Conservation (phyloP, 2,888 invertebrate genomes). For the Epistrophella euchroma region DNA sequence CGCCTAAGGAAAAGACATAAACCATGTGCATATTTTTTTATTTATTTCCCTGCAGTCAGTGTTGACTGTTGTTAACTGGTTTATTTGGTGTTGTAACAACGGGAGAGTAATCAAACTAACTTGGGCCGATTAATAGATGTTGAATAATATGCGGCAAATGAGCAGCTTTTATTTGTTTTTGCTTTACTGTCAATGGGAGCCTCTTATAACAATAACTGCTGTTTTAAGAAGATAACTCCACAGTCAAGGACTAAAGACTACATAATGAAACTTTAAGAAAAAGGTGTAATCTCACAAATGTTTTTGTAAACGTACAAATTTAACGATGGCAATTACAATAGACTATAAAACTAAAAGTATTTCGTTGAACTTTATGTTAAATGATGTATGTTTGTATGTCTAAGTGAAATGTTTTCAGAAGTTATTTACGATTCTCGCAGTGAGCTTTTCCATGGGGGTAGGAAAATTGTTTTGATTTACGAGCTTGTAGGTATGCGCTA, state of each 20-base stretch:
- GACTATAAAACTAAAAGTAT: conserved; percentile 52
- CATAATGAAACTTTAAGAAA: neutral
- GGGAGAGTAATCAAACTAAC: conserved; percentile 29
- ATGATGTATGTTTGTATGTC: neutral
- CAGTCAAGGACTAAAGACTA: too few relatives aligned
- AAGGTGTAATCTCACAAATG: conserved; percentile 6
- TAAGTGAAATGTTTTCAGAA: conserved; percentile 6
- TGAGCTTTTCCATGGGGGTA: neutral
- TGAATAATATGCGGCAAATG: neutral
- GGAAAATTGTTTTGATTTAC: conserved; percentile 16
- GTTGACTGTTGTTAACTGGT: too few relatives aligned
- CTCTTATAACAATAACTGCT: neutral
- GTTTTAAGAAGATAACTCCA: neutral
- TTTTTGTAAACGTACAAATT: conserved; percentile 18
- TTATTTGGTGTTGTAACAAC: neutral
- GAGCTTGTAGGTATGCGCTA: conserved; percentile 10
- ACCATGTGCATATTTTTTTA: neutral
- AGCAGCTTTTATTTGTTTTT: conserved; percentile 35
- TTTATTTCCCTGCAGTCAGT: neutral
- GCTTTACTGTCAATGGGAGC: conserved; percentile 19
- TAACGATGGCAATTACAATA: conserved; percentile 54
- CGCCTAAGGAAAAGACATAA: conserved; percentile 1
- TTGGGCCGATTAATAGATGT: conserved; percentile 15
- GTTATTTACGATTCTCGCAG: conserved; percentile 1
- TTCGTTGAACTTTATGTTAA: conserved; percentile 30